Base-by-base conservation (phyloP, 2,113 vertebrate species). In the Cyphomyrus plagiostoma region DNA sequence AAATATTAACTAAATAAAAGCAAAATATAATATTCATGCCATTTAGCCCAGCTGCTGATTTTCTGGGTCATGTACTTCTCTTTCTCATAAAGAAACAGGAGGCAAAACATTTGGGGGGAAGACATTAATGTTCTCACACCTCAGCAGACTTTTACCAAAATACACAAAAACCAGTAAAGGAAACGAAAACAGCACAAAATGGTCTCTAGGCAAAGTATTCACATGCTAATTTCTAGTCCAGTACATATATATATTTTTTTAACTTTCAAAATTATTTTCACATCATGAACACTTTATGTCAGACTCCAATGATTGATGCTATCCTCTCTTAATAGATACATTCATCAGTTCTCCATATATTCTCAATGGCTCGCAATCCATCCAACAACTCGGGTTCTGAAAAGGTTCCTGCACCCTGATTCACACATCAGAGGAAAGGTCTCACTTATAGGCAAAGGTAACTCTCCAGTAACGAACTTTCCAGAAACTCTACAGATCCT, bases 61-160 rank as follows among this genome's bases (percentile, higher is more conserved):
- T 87, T 53, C 86, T 87, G 46, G 30, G 49, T 39, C 50, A 13
- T 42, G 26, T 87, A 4, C 86, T 56, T 56, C n/a, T 87, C 49
- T n/a, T 88, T 58, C 74, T 42, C 74, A 80, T 80, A 80, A 80
- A 39, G 74, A 80, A 77, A 70, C 62, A 80, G 26, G 74, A 80
- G 74, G 74, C 35, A 77, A 30, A 66, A 66, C 62, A 70, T 30
- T 70, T 1, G 10, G 62, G 26, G n/a, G 30, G 35, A 8, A 42
- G 35, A 77, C 74, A 80, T 42, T 42, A 80, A 80, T 42, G 17
- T 80, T 42, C 35, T 80, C 35, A 80, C 74, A 80, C 74, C 35
- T 19, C 35, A 80, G 15, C 35, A 80, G 74, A 80, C 35, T 7
- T 35, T 42, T 42, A 80, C 30, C 35, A 80, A 80, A 80, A 80